Percentiles rank a stretch among this genome's conserved stretches.
phyloP scores from a whole-genome alignment of 2,888 invertebrate species.

The Meloe dianella region DNA sequence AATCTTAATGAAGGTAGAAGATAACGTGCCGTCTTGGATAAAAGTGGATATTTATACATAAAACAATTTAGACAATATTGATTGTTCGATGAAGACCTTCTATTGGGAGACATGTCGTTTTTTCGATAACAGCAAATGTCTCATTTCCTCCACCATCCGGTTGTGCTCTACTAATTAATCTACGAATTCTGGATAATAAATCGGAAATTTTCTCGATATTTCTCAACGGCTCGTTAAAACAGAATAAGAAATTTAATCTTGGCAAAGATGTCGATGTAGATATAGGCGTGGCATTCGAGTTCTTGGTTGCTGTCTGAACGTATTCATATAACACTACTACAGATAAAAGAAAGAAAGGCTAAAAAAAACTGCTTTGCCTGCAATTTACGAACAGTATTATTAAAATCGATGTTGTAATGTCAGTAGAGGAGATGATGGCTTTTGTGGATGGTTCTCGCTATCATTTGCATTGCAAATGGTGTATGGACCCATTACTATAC shows the following conservation, averaged over 20 bases:
- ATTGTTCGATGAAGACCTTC: neutral
- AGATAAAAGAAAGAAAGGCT: neutral
- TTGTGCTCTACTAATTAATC: neutral
- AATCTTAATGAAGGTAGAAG: no score
- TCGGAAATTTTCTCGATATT: neutral
- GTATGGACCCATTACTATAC: neutral
- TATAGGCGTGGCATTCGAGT: conserved; percentile 6
- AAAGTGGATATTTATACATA: no score
- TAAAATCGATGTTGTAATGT: conserved; percentile 11
- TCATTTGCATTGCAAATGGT: conserved; percentile 2
- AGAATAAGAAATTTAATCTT: conserved; percentile 2
- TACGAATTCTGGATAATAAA: neutral
- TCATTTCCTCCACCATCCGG: neutral
- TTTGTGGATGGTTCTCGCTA: neutral
- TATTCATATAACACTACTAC: neutral
- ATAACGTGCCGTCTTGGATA: no score
- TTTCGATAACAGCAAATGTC: neutral
- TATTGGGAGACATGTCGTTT: neutral
- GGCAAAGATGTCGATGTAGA: conserved; percentile 10
- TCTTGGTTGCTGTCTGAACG: neutral
- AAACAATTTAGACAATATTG: neutral
- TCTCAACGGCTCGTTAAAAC: neutral
- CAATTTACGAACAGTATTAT: conserved; percentile 5
- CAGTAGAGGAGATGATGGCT: neutral
- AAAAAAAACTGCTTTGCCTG: conserved; percentile 5